Base-by-base conservation (phyloP, 2,113 vertebrate species). In the Phyllostomus hastatus region DNA sequence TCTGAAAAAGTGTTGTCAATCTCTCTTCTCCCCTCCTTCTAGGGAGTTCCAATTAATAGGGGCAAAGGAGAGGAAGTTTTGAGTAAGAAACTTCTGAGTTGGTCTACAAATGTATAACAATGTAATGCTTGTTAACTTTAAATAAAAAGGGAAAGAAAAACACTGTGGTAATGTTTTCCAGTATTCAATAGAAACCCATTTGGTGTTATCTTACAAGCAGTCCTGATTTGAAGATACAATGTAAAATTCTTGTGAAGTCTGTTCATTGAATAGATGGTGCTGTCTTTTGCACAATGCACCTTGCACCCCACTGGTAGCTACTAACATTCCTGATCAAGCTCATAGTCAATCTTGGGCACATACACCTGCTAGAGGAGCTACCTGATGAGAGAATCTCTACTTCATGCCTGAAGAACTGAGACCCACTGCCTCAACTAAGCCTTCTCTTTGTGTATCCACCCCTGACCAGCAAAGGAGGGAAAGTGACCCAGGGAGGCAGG, bases 111-210 rank as follows among this genome's bases (percentile, higher is more conserved):
- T 82, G 67, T 66, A 14, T 81, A 84, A 70, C 14, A 33, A 69
- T 14, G n/a, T 70, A 92, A 86, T 92, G 52, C 72, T 70, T 92
- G n/a, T 81, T 95, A 67, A 95, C 61, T 59, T 89, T 94, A 91
- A 91, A 93, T 66, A 66, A 90, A 92, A 33, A 61, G 95, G 24
- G 33, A 88, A 92, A 86, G 43, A 94, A 92, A 94, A 81, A 2
- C 43, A 20, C 35, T 79, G 46, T 73, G 57, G 22, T 54, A 16
- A 61, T 61, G 26, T 67, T 85, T 81, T 67, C 61, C 54, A 52
- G 50, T 33, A 91, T 72, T 95, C 41, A 33, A 1, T 87, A 89
- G 79, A 95, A 92, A 91, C 43, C 10, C 24, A 70, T 57, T 87
- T 69, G 54, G 31, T 94, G 78, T 24, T 73, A 35, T 84, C 52